These are phyloP conservation scores for Macropus fuliginosus DNA, from an alignment of 2,797 vertebrate species.

Conservation along the genomic window DNA sequence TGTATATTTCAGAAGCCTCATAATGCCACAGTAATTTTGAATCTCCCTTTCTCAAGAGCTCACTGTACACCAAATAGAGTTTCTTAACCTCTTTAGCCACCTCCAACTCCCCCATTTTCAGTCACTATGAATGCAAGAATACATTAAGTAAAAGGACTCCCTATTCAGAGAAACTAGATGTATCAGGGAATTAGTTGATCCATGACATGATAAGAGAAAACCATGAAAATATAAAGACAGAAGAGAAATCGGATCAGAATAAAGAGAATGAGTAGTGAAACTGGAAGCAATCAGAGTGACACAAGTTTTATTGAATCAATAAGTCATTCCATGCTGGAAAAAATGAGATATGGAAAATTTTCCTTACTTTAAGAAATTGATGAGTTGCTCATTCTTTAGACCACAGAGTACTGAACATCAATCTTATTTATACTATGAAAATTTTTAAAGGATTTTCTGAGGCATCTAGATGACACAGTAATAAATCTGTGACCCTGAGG, in stretches of 20 bases:
- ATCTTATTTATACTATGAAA: background rate
- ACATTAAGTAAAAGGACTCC: slow-evolving; percentile 44
- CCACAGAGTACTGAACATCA: background rate
- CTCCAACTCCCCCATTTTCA: slow-evolving; percentile 17
- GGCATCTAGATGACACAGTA: background rate
- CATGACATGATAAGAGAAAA: slow-evolving; percentile 10
- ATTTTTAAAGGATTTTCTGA: background rate
- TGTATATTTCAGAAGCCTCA: slow-evolving; percentile 2
- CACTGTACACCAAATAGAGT: slow-evolving; percentile 4
- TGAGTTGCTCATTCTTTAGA: background rate
- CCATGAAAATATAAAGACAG: slow-evolving; percentile 20
- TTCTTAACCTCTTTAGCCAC: slow-evolving; percentile 20
- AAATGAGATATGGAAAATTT: background rate
- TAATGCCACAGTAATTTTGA: slow-evolving; percentile 31
- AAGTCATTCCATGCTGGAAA: background rate
- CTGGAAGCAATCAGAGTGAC: slow-evolving; percentile 16
- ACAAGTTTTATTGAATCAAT: slow-evolving; percentile 13
- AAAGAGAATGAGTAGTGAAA: background rate
- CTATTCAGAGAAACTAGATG: slow-evolving; percentile 15
- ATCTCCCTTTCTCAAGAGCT: slow-evolving; percentile 37
- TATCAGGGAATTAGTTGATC: slow-evolving; percentile 8
- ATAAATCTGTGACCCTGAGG: background rate
- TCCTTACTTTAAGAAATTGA: background rate
- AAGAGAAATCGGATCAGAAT: slow-evolving; percentile 1
- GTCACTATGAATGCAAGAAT: background rate